Conservation (phyloP, 1,140 invertebrate genomes). For the Ridgeia piscesae region DNA sequence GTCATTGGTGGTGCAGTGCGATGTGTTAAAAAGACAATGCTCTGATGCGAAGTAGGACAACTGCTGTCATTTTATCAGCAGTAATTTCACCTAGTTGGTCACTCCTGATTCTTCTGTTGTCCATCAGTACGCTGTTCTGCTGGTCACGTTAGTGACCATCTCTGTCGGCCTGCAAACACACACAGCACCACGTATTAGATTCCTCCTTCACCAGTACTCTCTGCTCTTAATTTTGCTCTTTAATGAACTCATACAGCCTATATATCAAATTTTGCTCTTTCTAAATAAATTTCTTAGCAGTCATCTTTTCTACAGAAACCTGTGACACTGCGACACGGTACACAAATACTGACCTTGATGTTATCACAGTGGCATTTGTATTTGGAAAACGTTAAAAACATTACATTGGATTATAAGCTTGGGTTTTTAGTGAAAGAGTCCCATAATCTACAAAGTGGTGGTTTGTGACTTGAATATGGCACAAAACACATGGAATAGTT, state of each 20-base stretch:
- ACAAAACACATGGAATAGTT: neutral
- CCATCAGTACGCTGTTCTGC: neutral
- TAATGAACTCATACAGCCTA: neutral
- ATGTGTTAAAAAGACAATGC: neutral
- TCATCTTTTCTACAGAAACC: too few relatives aligned
- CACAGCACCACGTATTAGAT: neutral
- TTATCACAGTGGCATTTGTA: too few relatives aligned
- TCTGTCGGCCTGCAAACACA: neutral
- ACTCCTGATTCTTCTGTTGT: neutral
- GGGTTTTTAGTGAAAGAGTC: too few relatives aligned
- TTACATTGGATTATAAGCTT: too few relatives aligned
- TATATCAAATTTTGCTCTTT: neutral
- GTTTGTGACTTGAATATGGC: too few relatives aligned
- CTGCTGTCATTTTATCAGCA: neutral
- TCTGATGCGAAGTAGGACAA: neutral
- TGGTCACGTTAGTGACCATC: neutral
- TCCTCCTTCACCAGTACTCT: neutral
- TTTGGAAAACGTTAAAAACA: too few relatives aligned
- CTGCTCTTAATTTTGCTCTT: neutral
- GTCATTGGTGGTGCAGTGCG: too few relatives aligned
- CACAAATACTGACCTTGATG: too few relatives aligned
- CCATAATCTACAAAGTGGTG: too few relatives aligned
- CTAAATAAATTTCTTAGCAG: too few relatives aligned
- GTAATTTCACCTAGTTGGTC: neutral
- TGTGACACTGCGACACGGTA: too few relatives aligned